These are phyloP conservation scores for Xyrichtys novacula DNA, from an alignment of 2,797 vertebrate genomes.

Conservation along the genomic window DNA sequence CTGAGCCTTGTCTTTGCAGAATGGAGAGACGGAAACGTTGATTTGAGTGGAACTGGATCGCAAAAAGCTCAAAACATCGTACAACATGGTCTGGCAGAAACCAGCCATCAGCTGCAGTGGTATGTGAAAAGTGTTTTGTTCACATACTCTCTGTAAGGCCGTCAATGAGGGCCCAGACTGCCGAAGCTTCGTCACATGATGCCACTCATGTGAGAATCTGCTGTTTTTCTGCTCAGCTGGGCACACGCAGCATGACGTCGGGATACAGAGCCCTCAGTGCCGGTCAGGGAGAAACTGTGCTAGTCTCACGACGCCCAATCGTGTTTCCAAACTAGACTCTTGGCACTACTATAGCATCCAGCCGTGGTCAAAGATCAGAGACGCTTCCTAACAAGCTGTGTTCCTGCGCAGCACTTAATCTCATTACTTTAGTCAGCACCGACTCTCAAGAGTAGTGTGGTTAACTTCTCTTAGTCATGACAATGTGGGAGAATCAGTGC, in stretches of 20 bases:
- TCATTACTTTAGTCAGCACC: conserved; percentile 57
- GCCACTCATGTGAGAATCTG: conserved; percentile 86
- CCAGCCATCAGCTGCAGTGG: conserved; percentile 16
- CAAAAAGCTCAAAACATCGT: conserved; percentile 30
- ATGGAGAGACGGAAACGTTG: background rate
- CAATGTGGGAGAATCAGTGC: background rate
- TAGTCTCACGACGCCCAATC: background rate
- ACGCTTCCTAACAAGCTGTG: conserved; percentile 53
- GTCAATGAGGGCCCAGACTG: conserved; percentile 51
- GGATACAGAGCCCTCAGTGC: conserved; percentile 22
- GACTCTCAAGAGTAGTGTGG: conserved; percentile 20
- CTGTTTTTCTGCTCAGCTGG: conserved; percentile 84
- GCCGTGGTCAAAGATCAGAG: conserved; percentile 50
- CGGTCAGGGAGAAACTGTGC: conserved; percentile 2
- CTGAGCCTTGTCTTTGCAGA: too few relatives aligned
- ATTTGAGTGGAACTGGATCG: conserved; percentile 27
- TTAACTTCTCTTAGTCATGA: conserved; percentile 12
- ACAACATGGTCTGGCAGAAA: background rate
- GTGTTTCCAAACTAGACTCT: background rate
- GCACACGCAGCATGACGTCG: conserved; percentile 68
- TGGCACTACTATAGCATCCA: conserved; percentile 18
- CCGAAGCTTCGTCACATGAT: conserved; percentile 77
- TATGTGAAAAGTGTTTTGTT: conserved; percentile 56
- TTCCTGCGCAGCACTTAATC: conserved; percentile 60
- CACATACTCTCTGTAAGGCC: conserved; percentile 52